Conservation (phyloP, 2,888 invertebrate species). For the Orchestes rusci region DNA sequence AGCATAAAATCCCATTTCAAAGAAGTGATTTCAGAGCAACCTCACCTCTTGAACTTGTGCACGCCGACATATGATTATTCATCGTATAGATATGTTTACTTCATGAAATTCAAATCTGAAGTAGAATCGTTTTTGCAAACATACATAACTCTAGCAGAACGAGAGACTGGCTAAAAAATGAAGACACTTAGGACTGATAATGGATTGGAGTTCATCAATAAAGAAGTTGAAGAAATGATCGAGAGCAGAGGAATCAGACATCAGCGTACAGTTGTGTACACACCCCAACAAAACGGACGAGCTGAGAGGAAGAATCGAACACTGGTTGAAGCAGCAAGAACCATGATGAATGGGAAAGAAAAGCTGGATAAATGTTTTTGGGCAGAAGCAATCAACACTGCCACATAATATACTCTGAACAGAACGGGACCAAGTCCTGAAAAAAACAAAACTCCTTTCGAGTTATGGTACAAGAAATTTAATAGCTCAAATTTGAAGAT, state of each 20-base stretch:
- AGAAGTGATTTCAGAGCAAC: slow-evolving; percentile 24
- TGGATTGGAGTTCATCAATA: neutral
- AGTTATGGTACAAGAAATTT: slow-evolving; percentile 3
- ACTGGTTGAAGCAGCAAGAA: slow-evolving; percentile 2
- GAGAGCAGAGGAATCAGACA: neutral
- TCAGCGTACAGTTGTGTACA: neutral
- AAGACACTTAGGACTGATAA: slow-evolving; percentile 4
- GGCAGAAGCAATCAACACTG: slow-evolving; percentile 9
- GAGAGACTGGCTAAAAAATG: slow-evolving; percentile 28
- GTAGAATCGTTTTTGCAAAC: slow-evolving; percentile 20
- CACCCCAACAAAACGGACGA: slow-evolving; percentile 2
- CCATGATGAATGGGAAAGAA: neutral
- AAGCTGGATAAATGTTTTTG: slow-evolving; percentile 6
- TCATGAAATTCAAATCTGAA: slow-evolving; percentile 25
- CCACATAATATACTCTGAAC: slow-evolving; percentile 6
- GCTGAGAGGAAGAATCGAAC: neutral
- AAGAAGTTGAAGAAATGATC: neutral
- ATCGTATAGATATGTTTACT: slow-evolving; percentile 7
- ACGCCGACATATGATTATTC: slow-evolving; percentile 32
- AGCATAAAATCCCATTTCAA: slow-evolving; percentile 29
- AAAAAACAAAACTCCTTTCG: slow-evolving; percentile 1
- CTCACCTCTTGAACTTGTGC: slow-evolving; percentile 29
- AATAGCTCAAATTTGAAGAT: neutral
- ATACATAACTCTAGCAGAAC: slow-evolving; percentile 28
- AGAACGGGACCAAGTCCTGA: no score